A percentile compares a stretch with the other conserved stretches of the same genome.
These are phyloP conservation scores for Zaprionus vittiger DNA, from an alignment of 1,140 invertebrate species.

Conservation along the genomic window DNA sequence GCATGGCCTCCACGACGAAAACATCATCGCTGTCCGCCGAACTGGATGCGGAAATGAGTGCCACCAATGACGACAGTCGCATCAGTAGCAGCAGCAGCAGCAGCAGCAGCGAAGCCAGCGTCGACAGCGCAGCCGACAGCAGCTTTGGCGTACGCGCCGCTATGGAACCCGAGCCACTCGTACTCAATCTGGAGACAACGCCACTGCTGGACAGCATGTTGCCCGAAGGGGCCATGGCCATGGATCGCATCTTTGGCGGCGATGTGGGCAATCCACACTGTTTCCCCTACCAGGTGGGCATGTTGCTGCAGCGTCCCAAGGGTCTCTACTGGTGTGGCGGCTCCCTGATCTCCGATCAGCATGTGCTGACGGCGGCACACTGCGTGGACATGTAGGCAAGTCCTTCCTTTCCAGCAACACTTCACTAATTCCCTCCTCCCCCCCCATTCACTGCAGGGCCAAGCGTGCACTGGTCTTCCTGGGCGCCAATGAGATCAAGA, in stretches of 20 bases:
- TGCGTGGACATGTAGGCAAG: slow-evolving; percentile 84
- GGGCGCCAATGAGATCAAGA: slow-evolving; percentile 85
- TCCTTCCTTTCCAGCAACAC: not conserved
- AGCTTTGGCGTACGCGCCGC: slow-evolving; percentile 9
- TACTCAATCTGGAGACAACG: slow-evolving; percentile 71
- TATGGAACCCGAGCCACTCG: slow-evolving; percentile 59
- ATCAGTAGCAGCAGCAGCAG: slow-evolving; percentile 14
- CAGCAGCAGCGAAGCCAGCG: slow-evolving; percentile 24
- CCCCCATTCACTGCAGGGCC: slow-evolving; percentile 51
- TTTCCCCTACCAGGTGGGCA: slow-evolving; percentile 84
- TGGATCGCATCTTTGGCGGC: slow-evolving; percentile 83
- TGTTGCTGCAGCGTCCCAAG: slow-evolving; percentile 76
- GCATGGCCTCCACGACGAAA: slow-evolving; percentile 30
- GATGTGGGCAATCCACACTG: slow-evolving; percentile 74
- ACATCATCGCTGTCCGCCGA: slow-evolving; percentile 56
- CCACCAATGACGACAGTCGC: slow-evolving; percentile 57
- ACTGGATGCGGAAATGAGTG: slow-evolving; percentile 72
- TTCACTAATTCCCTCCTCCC: not conserved
- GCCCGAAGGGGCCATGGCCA: slow-evolving; percentile 73
- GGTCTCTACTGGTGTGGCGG: slow-evolving; percentile 86
- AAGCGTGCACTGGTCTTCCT: slow-evolving; percentile 83
- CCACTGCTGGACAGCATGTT: slow-evolving; percentile 69
- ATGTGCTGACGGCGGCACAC: slow-evolving; percentile 87
- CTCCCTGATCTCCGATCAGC: slow-evolving; percentile 86
- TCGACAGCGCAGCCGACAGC: slow-evolving; percentile 40